phyloP scores from a whole-genome alignment of 2,113 vertebrate genomes.

The Cariama cristata region DNA sequence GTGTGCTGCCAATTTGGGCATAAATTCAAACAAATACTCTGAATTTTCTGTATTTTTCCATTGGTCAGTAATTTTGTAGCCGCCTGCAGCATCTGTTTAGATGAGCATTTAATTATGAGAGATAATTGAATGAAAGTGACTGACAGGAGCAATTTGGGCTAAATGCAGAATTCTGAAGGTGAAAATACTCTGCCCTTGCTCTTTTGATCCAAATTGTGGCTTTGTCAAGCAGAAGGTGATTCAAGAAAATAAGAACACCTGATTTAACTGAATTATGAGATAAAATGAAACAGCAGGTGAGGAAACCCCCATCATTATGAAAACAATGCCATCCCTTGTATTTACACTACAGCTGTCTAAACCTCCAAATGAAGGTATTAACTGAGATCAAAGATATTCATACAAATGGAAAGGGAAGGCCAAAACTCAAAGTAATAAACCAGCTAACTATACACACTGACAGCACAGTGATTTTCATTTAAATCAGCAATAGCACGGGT shows the following conservation, averaged over 20 bases:
- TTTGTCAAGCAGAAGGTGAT: conserved; percentile 22
- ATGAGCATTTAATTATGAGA: not conserved
- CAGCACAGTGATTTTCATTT: conserved; percentile 13
- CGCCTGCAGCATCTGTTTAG: not conserved
- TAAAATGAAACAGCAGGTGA: conserved; percentile 26
- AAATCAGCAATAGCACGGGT: not conserved
- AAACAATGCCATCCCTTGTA: conserved; percentile 52
- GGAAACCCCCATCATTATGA: conserved; percentile 15
- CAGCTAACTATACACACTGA: conserved; percentile 18
- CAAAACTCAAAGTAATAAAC: conserved; percentile 8
- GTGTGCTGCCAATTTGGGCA: not conserved
- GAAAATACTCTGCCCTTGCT: not conserved
- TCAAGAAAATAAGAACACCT: conserved; percentile 5
- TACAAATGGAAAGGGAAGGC: not conserved
- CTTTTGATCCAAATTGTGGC: conserved; percentile 6
- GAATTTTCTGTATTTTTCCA: not conserved
- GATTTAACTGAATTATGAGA: conserved; percentile 15
- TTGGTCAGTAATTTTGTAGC: not conserved
- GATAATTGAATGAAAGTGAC: not conserved
- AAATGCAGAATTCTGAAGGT: not conserved
- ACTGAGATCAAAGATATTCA: conserved; percentile 55
- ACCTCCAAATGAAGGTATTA: conserved; percentile 42
- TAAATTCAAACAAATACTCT: not conserved
- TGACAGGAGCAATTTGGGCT: not conserved
- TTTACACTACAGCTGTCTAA: conserved; percentile 22